A percentile compares a stretch with the other conserved stretches of the same genome.
Conservation (phyloP, 2,888 invertebrate species). For the Scelioninae gen. 1 region DNA sequence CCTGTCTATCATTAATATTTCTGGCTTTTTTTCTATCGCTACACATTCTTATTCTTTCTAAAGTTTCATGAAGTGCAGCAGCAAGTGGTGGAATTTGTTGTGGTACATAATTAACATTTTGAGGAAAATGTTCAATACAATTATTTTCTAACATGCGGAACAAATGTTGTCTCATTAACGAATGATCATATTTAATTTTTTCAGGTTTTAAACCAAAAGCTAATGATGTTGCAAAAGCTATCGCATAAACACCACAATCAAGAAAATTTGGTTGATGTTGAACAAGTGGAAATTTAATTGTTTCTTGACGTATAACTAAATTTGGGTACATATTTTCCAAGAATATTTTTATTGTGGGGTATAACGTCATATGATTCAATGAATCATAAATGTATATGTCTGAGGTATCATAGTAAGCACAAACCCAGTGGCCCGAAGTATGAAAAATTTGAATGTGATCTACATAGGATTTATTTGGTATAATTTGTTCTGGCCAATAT, state of each 20-base stretch:
- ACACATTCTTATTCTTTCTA: conserved; percentile 4
- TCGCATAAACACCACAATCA: conserved; percentile 25
- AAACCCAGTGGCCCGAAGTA: conserved; percentile 18
- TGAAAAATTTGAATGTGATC: conserved; percentile 19
- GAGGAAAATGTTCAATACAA: conserved; percentile 21
- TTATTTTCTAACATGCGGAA: conserved; percentile 10
- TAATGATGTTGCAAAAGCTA: conserved; percentile 27
- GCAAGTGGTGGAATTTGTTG: not conserved
- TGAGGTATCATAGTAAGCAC: conserved; percentile 16
- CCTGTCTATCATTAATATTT: too few species aligned
- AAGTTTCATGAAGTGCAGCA: conserved; percentile 4
- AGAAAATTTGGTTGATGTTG: conserved; percentile 21
- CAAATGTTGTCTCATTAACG: conserved; percentile 10
- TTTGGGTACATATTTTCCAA: conserved; percentile 7
- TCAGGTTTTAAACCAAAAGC: conserved; percentile 32
- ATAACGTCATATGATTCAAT: not conserved
- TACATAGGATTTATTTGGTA: not conserved
- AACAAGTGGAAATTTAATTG: conserved; percentile 18
- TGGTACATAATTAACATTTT: not conserved
- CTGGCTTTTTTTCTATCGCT: not conserved
- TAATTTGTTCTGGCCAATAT: conserved; percentile 7
- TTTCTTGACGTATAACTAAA: not conserved
- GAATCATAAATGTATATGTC: conserved; percentile 20
- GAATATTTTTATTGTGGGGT: not conserved
- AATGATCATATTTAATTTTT: not conserved